Conservation (phyloP, 2,113 vertebrate genomes). For the Microtus montanus region DNA sequence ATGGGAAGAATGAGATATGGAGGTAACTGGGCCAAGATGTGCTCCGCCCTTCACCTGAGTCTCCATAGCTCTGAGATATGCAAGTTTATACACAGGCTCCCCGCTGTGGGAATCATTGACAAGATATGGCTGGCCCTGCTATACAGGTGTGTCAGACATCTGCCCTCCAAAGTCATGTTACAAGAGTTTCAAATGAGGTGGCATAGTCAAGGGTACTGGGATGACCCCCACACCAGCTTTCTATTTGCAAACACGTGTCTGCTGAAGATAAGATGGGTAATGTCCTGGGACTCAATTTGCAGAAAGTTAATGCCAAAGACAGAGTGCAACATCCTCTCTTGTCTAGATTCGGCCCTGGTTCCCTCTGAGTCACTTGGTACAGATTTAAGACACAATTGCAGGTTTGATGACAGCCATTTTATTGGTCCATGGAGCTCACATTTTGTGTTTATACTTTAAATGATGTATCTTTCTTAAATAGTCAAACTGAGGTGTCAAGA, state of each 20-base stretch:
- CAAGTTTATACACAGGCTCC: neutral
- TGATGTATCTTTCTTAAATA: constrained; percentile 62
- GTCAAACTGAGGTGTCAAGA: neutral
- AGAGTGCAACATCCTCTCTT: neutral
- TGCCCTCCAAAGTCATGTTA: neutral
- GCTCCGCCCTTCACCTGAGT: neutral
- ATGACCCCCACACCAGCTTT: neutral
- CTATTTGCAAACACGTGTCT: neutral
- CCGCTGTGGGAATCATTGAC: neutral
- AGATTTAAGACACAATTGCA: constrained; percentile 60
- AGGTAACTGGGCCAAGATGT: neutral
- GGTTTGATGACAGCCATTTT: constrained; percentile 59
- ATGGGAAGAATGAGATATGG: neutral
- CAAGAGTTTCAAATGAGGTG: neutral
- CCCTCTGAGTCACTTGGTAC: constrained; percentile 4
- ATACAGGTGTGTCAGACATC: neutral
- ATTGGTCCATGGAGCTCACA: constrained; percentile 32
- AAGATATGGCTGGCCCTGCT: neutral
- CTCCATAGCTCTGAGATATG: neutral
- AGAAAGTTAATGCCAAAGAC: neutral
- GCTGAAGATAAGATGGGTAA: neutral
- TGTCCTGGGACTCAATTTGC: neutral
- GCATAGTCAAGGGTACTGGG: too few relatives aligned
- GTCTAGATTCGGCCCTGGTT: neutral
- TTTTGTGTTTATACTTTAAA: constrained; percentile 68